Percentiles rank a stretch among this genome's conserved stretches.
phyloP scores from a whole-genome alignment of 2,113 vertebrate species.

The Corvus moneduloides region DNA sequence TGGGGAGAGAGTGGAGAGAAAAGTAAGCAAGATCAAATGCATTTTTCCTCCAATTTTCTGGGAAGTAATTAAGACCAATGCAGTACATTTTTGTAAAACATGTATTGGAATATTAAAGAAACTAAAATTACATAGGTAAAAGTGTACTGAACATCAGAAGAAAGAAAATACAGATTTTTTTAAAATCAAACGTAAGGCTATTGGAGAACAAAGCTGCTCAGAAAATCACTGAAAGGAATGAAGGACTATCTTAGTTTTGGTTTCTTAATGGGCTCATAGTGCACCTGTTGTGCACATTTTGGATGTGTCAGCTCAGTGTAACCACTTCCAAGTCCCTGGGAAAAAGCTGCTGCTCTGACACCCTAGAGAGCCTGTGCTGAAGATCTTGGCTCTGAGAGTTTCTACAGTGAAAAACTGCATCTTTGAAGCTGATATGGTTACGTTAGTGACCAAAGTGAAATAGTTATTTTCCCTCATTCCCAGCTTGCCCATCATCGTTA shows the following conservation, averaged over 20 bases:
- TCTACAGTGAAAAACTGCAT: background rate
- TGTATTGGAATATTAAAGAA: background rate
- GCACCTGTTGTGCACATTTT: fast-evolving
- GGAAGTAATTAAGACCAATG: background rate
- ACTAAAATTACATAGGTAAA: background rate
- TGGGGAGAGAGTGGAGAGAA: constrained; percentile 92
- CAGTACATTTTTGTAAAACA: background rate
- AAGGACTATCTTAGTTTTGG: background rate
- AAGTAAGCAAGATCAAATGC: constrained; percentile 75
- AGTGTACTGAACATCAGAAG: background rate
- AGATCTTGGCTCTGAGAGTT: background rate
- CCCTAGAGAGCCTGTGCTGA: background rate
- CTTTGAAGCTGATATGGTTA: background rate
- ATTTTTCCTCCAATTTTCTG: background rate
- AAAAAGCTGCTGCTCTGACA: background rate
- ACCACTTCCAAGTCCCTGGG: background rate
- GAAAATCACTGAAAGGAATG: background rate
- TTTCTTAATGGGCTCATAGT: background rate
- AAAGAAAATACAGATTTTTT: background rate
- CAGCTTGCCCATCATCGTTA: background rate
- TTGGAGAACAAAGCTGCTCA: background rate
- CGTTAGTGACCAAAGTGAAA: background rate
- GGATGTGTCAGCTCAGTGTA: background rate
- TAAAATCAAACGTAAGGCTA: background rate
- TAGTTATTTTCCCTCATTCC: background rate